These are phyloP conservation scores for Pedetes capensis DNA, from an alignment of 2,113 vertebrate species.

Conservation along the genomic window DNA sequence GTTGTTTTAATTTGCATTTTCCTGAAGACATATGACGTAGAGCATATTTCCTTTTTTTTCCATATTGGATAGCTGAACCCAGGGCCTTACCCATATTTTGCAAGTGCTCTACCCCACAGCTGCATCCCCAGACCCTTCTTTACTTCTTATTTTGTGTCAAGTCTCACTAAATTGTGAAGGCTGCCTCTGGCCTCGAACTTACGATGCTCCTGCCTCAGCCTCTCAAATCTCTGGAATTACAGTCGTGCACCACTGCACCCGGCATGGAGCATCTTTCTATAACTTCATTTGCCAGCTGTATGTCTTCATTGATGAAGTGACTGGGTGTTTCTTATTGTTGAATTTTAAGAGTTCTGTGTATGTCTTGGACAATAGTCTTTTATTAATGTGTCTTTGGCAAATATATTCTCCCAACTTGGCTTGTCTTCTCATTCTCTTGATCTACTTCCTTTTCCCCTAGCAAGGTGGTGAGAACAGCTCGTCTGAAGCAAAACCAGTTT, in stretches of 20 bases:
- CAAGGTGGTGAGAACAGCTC: neutral
- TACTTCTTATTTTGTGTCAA: too few relatives aligned
- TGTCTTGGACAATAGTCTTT: neutral
- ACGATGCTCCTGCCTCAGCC: too few relatives aligned
- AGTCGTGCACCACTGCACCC: too few relatives aligned
- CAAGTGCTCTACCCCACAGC: too few relatives aligned
- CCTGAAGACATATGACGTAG: neutral
- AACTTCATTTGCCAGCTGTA: neutral
- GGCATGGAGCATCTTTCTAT: neutral
- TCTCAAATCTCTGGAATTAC: too few relatives aligned
- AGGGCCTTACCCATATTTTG: too few relatives aligned
- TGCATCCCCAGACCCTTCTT: too few relatives aligned
- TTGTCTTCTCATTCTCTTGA: neutral
- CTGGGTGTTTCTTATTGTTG: neutral
- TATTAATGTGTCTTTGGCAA: neutral
- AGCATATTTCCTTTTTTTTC: too few relatives aligned
- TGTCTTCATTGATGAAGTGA: neutral
- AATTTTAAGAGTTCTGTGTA: neutral
- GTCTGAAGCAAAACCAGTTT: neutral
- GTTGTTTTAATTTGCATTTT: neutral
- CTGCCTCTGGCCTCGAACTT: too few relatives aligned
- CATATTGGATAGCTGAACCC: too few relatives aligned
- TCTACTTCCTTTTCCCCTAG: neutral
- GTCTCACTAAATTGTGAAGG: too few relatives aligned
- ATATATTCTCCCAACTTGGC: neutral